These are phyloP conservation scores for Drosophila neutralis DNA, from an alignment of 2,888 invertebrate species.

Conservation along the genomic window DNA sequence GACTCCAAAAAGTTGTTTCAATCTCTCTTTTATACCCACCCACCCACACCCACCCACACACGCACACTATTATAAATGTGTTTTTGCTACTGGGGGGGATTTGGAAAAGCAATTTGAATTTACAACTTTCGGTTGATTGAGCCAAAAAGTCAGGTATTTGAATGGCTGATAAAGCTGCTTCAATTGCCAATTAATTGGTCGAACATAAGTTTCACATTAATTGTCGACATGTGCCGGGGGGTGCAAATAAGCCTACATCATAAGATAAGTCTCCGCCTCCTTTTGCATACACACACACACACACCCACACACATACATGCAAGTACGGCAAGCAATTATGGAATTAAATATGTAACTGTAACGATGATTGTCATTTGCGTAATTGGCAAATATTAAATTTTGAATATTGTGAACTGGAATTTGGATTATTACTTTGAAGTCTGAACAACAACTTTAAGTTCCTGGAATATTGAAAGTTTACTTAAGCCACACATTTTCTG, in stretches of 20 bases:
- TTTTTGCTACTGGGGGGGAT: not conserved
- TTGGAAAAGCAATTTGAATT: constrained; percentile 68
- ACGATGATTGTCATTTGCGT: not conserved
- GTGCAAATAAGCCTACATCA: not conserved
- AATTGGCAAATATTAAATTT: not conserved
- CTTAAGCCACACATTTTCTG: not conserved
- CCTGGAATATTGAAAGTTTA: not conserved
- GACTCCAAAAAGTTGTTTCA: constrained; percentile 45
- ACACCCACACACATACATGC: not conserved
- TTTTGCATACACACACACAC: not conserved
- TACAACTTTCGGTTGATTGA: constrained; percentile 73
- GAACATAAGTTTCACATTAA: constrained; percentile 33
- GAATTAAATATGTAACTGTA: not conserved
- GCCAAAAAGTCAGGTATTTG: constrained; percentile 38
- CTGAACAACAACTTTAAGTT: not conserved
- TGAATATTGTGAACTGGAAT: not conserved
- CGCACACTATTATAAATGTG: constrained; percentile 1
- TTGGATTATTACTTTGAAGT: not conserved
- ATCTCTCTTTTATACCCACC: not conserved
- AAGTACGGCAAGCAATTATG: not conserved
- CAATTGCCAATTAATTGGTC: constrained; percentile 39
- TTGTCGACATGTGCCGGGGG: constrained; percentile 9
- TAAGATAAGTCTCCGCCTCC: constrained; percentile 1
- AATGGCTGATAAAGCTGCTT: constrained; percentile 16
- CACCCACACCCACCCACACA: not conserved